Percentiles rank a stretch among this genome's conserved stretches.
These are phyloP conservation scores for Hyaena hyaena DNA, from an alignment of 2,113 vertebrate species.

Conservation along the genomic window DNA sequence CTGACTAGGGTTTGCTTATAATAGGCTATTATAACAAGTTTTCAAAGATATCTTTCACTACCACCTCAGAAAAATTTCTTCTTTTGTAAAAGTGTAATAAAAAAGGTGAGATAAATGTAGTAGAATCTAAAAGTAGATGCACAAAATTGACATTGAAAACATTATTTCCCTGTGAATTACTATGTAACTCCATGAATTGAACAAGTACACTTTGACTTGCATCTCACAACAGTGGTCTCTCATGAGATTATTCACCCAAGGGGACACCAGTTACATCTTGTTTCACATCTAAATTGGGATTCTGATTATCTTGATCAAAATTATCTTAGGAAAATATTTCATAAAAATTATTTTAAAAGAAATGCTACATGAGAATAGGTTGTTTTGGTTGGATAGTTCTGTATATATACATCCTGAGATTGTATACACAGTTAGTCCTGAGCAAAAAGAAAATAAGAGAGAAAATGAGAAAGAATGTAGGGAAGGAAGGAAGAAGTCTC, in stretches of 20 bases:
- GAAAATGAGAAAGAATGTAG: background rate
- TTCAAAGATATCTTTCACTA: background rate
- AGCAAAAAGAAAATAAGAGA: background rate
- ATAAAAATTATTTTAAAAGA: slow-evolving; percentile 36
- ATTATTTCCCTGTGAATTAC: background rate
- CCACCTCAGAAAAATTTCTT: background rate
- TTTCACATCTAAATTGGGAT: background rate
- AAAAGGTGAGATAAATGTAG: background rate
- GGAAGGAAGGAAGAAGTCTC: background rate
- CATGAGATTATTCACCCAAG: background rate
- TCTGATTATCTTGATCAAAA: slow-evolving; percentile 30
- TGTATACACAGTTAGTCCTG: background rate
- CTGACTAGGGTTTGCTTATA: background rate
- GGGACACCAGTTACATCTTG: background rate
- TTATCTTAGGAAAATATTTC: background rate
- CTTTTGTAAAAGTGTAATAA: background rate
- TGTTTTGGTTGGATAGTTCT: background rate
- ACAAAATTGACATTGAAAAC: background rate
- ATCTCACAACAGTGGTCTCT: background rate
- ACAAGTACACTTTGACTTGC: background rate
- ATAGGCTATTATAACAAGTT: background rate
- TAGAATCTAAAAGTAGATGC: background rate
- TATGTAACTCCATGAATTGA: background rate
- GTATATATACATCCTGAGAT: background rate
- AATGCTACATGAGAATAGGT: background rate